Evolutionary conservation across 2,113 vertebrate genomes (phyloP), one percentile per base, ranked within the genome.

Genomic region (Salvelinus namaycush): DNA sequence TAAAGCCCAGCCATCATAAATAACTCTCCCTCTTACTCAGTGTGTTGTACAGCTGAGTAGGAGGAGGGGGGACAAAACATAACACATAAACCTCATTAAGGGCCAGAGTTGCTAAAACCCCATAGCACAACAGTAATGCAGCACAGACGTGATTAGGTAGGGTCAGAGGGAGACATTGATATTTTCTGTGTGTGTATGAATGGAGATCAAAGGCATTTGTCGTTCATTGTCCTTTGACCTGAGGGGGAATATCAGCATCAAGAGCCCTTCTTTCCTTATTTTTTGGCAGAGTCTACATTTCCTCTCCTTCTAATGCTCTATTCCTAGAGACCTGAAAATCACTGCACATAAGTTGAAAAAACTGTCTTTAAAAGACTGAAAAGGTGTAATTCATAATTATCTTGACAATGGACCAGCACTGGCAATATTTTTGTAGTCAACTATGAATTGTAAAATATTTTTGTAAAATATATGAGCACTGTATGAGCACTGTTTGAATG

Each of bases 51-150:
- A 84, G 85, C 83, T 81, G 68, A 75, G 81, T 74, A 87, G 83
- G 81, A 81, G 76, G 76, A 84, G 78, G 83, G 75, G 81, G 39
- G 78, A 87, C 84, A 76, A 88, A 89, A 86, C 80, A 87, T 83
- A 91, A 90, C 81, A 89, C 89, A 91, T 89, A 87, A 80, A 87
- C 86, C 86, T 89, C 81, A 90, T 90, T 82, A 87, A 82, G 86
- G 83, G 75, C 83, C 79, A 60, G 70, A 79, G 80, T 82, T 83
- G 69, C 0, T 83, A 81, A 75, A 87, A 81, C 80, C 79, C 76
- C 66, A 62, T 70, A 75, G 75, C 79, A 75, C 75, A 66, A 18
- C 74, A 75, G 44, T 75, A 73, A 83, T 64, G 64, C 76, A 74
- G 78, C 48, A 9, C 81, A 81, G 80, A 84, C 83, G 85, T 90